Conservation (phyloP, 2,113 vertebrate species). For the Corythornis cristatus region DNA sequence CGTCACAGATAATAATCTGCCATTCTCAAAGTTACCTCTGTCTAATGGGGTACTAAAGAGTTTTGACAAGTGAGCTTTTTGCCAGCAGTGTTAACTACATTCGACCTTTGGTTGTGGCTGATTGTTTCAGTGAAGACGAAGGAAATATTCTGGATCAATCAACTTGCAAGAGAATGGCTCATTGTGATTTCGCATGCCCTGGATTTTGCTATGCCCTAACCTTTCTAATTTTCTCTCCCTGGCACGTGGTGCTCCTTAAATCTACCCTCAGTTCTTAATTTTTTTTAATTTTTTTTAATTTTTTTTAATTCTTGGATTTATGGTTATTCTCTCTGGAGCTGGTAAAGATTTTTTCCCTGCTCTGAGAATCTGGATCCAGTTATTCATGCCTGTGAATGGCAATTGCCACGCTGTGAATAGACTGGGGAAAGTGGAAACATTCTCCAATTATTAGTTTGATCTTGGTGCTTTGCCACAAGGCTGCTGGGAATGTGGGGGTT, state of each 20-base stretch:
- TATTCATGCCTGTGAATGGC: neutral
- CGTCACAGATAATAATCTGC: neutral
- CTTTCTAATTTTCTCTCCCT: neutral
- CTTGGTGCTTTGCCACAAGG: constrained; percentile 23
- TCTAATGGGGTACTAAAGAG: neutral
- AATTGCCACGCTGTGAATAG: neutral
- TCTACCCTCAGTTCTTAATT: neutral
- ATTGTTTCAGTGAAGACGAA: neutral
- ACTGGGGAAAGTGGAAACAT: constrained; percentile 17
- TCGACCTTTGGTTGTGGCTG: neutral
- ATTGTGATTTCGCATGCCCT: neutral
- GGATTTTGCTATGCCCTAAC: neutral
- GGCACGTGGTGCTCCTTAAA: neutral
- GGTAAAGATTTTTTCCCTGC: neutral
- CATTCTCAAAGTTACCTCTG: neutral
- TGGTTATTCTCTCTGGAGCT: neutral
- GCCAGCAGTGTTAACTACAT: neutral
- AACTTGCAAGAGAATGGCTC: neutral
- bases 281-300: neutral
- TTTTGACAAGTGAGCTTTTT: neutral
- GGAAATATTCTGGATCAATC: neutral
- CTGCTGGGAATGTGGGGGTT: constrained; percentile 15
- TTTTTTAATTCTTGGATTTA: too few species aligned
- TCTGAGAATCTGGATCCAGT: neutral
- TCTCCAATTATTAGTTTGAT: constrained; percentile 34